Base-by-base conservation (phyloP, 2,888 invertebrate genomes). In the Acronicta leporina region DNA sequence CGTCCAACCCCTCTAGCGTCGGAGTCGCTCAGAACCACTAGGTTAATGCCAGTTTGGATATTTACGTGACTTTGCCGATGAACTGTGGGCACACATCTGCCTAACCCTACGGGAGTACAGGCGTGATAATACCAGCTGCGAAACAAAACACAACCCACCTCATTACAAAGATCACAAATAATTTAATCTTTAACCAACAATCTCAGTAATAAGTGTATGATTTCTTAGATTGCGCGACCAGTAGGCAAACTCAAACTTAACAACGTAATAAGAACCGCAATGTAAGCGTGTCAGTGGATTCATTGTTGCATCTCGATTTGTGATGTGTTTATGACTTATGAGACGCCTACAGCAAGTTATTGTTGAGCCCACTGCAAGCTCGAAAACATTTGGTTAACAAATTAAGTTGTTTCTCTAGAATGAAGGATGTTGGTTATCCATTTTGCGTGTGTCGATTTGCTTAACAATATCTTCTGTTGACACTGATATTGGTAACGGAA, bases 381-480 rank as follows among this genome's bases (percentile, higher is more conserved):
- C 44, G 40, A 16, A 50, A 40, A 27, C 48, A 68, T 68, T 68
- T 68, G 72, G 66, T 65, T 68, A 30, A 68, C 72, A 68, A 71
- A 68, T 68, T 66, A 66, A 60, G 14, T 49, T 55, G 60, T 68
- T 52, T n/a, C 35, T 41, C 63, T 51, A 45, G 50, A 63, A 67
- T 52, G 27, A 44, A 27, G 25, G 38, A 52, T 63, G 30, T 30
- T 10, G n/a, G 16, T 20, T 33, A 41, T 63, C 38, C n/a, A 16
- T 51, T 48, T 30, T 56, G 50, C 11, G 6, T 11, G 40, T 9
- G 33, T 11, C 33, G 33, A 33, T 33, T 33, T 33, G 33, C 11
- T 33, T 6, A n/a, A 38, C n/a, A 38, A n/a, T 38, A 38, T 38
- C 38, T 38, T 38, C 38, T 33, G 38, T 38, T n/a, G 38, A 13